phyloP scores from a whole-genome alignment of 2,888 invertebrate genomes.

The Tetramorium bicarinatum region DNA sequence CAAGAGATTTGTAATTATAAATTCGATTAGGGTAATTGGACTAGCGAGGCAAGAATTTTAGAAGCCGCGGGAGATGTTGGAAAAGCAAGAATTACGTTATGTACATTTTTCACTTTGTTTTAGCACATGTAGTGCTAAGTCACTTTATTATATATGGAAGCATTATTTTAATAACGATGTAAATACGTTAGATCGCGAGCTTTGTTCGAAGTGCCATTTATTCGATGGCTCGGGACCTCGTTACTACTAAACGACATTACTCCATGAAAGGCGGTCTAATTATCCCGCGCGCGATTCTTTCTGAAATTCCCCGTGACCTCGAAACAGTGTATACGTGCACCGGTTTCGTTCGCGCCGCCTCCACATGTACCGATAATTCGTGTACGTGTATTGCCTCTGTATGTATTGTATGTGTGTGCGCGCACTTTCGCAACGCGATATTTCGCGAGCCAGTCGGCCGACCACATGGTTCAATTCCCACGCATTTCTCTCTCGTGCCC shows the following conservation, averaged over 20 bases:
- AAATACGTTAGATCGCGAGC: slow-evolving; percentile 14
- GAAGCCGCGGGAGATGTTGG: neutral
- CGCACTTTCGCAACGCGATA: slow-evolving; percentile 80
- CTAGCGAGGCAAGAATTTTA: neutral
- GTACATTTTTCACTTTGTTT: neutral
- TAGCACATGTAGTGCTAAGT: no score
- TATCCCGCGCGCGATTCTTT: slow-evolving; percentile 47
- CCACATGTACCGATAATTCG: slow-evolving; percentile 36
- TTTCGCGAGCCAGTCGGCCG: slow-evolving; percentile 81
- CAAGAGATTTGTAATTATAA: neutral
- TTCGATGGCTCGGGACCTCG: neutral
- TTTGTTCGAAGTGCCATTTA: slow-evolving; percentile 26
- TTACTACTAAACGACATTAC: slow-evolving; percentile 30
- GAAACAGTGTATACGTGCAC: slow-evolving; percentile 41
- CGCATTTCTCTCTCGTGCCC: slow-evolving; percentile 78
- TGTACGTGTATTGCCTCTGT: neutral
- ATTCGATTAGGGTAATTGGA: neutral
- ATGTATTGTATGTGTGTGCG: neutral
- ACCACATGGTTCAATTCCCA: slow-evolving; percentile 83
- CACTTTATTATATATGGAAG: neutral
- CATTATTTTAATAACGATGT: slow-evolving; percentile 12
- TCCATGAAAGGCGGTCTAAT: slow-evolving; percentile 46
- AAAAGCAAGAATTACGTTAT: neutral
- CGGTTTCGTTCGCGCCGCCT: slow-evolving; percentile 39
- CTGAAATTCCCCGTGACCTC: slow-evolving; percentile 50